Conservation (phyloP, 2,888 invertebrate species). For the Cerastoderma edule region DNA sequence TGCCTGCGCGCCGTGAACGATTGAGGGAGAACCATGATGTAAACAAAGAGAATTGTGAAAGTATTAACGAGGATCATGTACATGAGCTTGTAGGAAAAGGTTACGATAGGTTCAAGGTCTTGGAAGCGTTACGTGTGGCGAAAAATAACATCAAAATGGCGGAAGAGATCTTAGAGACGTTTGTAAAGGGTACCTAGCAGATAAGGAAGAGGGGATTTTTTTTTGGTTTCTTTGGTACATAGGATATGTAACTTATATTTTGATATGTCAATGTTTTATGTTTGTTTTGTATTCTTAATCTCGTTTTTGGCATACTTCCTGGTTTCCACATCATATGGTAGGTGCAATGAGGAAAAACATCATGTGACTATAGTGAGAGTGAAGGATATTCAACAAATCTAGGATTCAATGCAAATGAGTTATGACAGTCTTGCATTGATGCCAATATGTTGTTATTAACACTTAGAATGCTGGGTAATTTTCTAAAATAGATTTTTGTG, state of each 20-base stretch:
- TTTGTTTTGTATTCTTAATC: neutral
- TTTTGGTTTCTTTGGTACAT: constrained; percentile 13
- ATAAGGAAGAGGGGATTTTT: neutral
- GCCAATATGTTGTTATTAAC: too few relatives aligned
- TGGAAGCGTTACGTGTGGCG: constrained; percentile 95
- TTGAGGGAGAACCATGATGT: constrained; percentile 79
- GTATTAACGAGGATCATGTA: constrained; percentile 86
- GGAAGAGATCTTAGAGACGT: constrained; percentile 95
- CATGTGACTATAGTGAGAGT: too few relatives aligned
- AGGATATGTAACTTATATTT: constrained; percentile 26
- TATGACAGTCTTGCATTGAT: too few relatives aligned
- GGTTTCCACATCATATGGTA: too few relatives aligned
- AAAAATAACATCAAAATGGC: constrained; percentile 98
- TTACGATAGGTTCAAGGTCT: constrained; percentile 95
- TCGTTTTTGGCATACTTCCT: neutral
- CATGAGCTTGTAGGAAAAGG: constrained; percentile 94
- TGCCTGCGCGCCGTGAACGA: constrained; percentile 71
- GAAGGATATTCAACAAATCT: too few relatives aligned
- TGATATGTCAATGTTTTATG: constrained; percentile 16
- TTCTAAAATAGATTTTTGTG: too few relatives aligned
- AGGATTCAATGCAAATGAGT: too few relatives aligned
- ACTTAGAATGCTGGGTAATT: too few relatives aligned
- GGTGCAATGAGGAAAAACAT: too few relatives aligned
- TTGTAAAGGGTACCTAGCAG: constrained; percentile 85
- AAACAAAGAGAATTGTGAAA: constrained; percentile 81